Percentiles rank a stretch among this genome's conserved stretches.
Evolutionary conservation across 64 coral and sea anemone genomes (phyloP).

Genomic region (Stichodactyla mertensii): DNA sequence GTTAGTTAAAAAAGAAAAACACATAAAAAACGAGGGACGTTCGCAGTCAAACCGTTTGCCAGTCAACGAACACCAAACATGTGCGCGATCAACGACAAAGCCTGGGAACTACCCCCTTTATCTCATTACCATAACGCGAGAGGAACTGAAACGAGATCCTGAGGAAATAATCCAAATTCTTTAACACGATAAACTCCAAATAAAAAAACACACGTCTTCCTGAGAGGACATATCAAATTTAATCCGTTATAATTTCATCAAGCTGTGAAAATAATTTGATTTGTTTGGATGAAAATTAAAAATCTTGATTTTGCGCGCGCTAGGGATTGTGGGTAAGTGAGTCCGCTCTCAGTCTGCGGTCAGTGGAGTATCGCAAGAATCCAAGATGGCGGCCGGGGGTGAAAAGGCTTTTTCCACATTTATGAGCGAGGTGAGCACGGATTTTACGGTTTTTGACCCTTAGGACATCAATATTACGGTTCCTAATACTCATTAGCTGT

Average conservation of each 20-base stretch:
- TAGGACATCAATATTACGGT: background rate
- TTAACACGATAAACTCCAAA: background rate
- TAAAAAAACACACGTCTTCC: background rate
- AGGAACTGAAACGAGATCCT: constrained; percentile 10
- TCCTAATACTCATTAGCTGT: background rate
- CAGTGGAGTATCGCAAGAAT: constrained; percentile 13
- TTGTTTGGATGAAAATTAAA: background rate
- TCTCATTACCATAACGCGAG: constrained; percentile 13
- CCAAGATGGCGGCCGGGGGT: constrained; percentile 57
- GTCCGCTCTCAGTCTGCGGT: background rate
- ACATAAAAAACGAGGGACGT: constrained; percentile 34
- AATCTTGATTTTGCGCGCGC: background rate
- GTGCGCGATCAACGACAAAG: constrained; percentile 29
- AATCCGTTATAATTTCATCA: background rate
- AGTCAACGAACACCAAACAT: constrained; percentile 26
- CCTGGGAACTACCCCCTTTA: constrained; percentile 10
- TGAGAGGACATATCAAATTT: background rate
- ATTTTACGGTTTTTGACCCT: background rate
- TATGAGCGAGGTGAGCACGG: constrained; percentile 57
- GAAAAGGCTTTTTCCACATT: constrained; percentile 51
- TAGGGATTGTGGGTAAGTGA: background rate
- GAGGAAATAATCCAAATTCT: background rate
- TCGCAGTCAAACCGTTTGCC: background rate
- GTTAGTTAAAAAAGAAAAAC: constrained; percentile 74
- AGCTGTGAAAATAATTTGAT: background rate